Evolutionary conservation across 2,113 vertebrate species (phyloP), one percentile per base, ranked within the genome.

Genomic region (Microtus pennsylvanicus): DNA sequence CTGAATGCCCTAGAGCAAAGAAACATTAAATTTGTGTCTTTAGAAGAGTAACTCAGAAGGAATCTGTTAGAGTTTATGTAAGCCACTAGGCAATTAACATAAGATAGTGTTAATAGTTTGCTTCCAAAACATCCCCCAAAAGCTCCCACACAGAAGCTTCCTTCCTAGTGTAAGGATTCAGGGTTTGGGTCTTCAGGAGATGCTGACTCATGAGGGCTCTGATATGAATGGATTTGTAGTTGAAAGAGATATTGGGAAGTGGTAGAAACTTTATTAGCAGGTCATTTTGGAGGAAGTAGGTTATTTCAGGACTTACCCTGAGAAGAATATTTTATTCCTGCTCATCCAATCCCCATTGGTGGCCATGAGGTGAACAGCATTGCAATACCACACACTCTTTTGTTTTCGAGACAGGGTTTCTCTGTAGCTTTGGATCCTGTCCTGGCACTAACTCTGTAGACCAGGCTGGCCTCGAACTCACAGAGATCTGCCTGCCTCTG

Each of bases 21-120:
- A 93, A 19, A 93, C 4, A 52, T 45, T 77, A 87, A 33, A 69
- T 42, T 55, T 94, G 30, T 69, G 67, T n/a, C 42, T 85, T 90
- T 17, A 69, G 70, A 89, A 91, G 78, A 93, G 2, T 74, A 8
- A 93, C 55, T 96, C 35, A 87, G 28, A 93, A 92, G 74, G 52
- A 93, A 33, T 61, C 58, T 93, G 38, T 74, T 90, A 52, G 55
- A 67, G 76, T 94, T 88, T 21, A 35, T 58, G 24, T 70, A 61
- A 47, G 65, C 33, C 33, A 69, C 42, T 24, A 92, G 69, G 92
- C 92, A 90, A 91, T 89, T 55, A 77, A 89, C 63, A 70, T 70
- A 76, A 76, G 58, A 65, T n/a, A 61, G 61, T 69, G 30, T 22
- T 69, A 47, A 47, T 69, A 30, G n/a, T 70, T 35, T 50, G 45